Conservation (phyloP, 2,797 vertebrate species). For the Paguma larvata region DNA sequence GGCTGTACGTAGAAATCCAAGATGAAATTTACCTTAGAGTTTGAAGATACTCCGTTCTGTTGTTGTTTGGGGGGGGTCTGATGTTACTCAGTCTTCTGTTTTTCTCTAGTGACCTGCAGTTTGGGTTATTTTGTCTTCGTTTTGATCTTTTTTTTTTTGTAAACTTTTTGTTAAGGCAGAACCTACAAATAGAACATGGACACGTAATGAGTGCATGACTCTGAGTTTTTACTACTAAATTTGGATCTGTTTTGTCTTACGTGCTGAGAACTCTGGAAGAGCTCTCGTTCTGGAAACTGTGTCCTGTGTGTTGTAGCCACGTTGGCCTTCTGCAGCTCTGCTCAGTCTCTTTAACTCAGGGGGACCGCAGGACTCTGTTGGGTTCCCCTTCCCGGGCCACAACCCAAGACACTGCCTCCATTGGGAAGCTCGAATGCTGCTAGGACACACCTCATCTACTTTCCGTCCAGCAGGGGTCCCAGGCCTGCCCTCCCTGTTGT, state of each 20-base stretch:
- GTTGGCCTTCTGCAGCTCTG: not conserved
- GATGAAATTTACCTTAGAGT: conserved; percentile 25
- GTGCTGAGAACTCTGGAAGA: not conserved
- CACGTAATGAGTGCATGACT: not conserved
- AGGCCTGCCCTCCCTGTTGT: not conserved
- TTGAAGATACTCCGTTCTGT: not conserved
- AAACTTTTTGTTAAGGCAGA: conserved; percentile 3
- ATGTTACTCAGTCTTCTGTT: not conserved
- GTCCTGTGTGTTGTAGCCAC: not conserved
- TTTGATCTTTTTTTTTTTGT: not conserved
- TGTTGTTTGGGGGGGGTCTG: not conserved
- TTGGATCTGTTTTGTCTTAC: not conserved
- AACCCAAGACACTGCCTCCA: not conserved
- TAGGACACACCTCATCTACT: not conserved
- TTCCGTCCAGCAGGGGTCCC: not conserved
- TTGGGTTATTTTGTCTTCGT: not conserved
- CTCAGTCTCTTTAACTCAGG: not conserved
- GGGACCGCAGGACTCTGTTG: not conserved
- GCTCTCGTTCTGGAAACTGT: not conserved
- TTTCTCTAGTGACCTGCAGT: not conserved
- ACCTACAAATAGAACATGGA: not conserved
- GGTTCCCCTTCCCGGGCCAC: not conserved
- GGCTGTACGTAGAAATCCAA: not conserved
- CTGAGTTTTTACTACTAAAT: not conserved
- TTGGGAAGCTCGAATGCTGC: not conserved